These are phyloP conservation scores for Erannis defoliaria DNA, from an alignment of 2,888 invertebrate species.

Conservation along the genomic window DNA sequence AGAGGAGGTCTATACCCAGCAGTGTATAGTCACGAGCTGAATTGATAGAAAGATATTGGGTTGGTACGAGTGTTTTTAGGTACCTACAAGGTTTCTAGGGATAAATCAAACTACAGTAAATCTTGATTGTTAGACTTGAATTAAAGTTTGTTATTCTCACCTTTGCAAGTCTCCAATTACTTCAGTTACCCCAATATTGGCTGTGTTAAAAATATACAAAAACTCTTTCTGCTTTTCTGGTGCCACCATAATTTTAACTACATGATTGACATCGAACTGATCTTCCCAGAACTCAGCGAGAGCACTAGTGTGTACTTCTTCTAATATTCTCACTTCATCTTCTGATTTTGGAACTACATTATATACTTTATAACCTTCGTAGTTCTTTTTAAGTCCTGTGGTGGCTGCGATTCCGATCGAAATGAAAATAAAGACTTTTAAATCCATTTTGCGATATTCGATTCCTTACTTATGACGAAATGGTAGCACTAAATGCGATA, in stretches of 20 bases:
- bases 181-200: constrained; percentile 52
- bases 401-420: constrained; percentile 36
- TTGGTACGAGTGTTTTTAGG: no score
- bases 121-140: neutral
- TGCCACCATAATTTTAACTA: constrained; percentile 67
- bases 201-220: constrained; percentile 44
- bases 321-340: constrained; percentile 78
- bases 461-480: neutral
- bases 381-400: constrained; percentile 59
- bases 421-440: constrained; percentile 46
- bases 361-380: constrained; percentile 87
- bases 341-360: constrained; percentile 80
- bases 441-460: constrained; percentile 51
- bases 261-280: constrained; percentile 63
- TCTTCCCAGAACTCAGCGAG: constrained; percentile 73
- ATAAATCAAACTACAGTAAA: no score
- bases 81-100: no score
- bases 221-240: constrained; percentile 57
- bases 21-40: no score
- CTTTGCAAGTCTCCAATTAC: constrained; percentile 67
- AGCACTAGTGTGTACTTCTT: constrained; percentile 70
- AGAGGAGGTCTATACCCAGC: no score
- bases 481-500: constrained; percentile 13
- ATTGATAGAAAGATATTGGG: no score
- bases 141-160: constrained; percentile 52